Conservation (phyloP, 2,888 invertebrate species). For the Panzeria rudis region DNA sequence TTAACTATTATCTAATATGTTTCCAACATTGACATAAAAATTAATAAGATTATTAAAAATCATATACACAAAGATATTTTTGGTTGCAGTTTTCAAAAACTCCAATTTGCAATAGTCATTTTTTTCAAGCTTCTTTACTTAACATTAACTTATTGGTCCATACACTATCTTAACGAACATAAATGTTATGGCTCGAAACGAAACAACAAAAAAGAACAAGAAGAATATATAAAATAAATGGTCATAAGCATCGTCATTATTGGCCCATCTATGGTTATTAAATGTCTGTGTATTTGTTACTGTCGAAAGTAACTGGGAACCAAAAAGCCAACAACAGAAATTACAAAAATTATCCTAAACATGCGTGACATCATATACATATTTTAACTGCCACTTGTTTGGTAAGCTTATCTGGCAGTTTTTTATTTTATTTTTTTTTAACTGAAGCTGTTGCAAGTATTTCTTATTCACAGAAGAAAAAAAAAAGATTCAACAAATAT, state of each 20-base stretch:
- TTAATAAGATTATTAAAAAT: background rate
- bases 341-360: conserved; percentile 66
- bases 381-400: conserved; percentile 68
- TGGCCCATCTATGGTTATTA: conserved; percentile 68
- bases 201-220: background rate
- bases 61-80: background rate
- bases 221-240: conserved; percentile 45
- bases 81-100: background rate
- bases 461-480: conserved; percentile 11
- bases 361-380: conserved; percentile 71
- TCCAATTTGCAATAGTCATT: conserved; percentile 1
- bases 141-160: conserved; percentile 25
- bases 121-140: background rate
- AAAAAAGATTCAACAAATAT: conserved; percentile 11
- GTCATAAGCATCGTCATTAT: conserved; percentile 68
- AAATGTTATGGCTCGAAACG: conserved; percentile 7
- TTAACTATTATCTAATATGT: background rate
- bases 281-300: conserved; percentile 62
- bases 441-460: conserved; percentile 49
- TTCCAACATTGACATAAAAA: background rate
- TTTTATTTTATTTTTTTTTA: conserved; percentile 4
- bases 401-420: conserved; percentile 67
- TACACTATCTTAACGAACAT: background rate
- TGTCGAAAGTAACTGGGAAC: conserved; percentile 56
- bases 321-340: conserved; percentile 40